These are phyloP conservation scores for Diloba caeruleocephala DNA, from an alignment of 2,888 invertebrate species.

Conservation along the genomic window DNA sequence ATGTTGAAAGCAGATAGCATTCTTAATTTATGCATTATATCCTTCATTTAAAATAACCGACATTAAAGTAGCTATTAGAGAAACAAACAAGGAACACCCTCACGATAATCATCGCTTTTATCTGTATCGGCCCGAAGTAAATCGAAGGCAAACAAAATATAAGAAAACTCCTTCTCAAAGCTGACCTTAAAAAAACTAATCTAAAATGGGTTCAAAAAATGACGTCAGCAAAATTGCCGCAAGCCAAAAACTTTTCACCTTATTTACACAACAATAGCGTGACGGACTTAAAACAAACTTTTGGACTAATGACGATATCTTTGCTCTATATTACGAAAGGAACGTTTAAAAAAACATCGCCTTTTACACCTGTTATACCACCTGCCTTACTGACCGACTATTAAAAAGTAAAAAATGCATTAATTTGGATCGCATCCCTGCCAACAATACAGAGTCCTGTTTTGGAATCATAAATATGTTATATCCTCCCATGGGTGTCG, in stretches of 20 bases:
- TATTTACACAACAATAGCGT: constrained; percentile 78
- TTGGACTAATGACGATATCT: constrained; percentile 70
- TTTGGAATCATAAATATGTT: constrained; percentile 58
- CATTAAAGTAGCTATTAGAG: constrained; percentile 87
- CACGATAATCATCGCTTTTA: constrained; percentile 87
- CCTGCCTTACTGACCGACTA: constrained; percentile 79
- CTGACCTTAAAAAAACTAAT: constrained; percentile 76
- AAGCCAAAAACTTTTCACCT: constrained; percentile 67
- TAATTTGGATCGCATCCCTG: constrained; percentile 64
- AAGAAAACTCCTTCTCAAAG: constrained; percentile 71
- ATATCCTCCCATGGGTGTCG: no score
- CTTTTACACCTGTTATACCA: constrained; percentile 76
- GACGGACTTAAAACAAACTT: constrained; percentile 86
- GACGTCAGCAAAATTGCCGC: constrained; percentile 82
- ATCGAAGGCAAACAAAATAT: constrained; percentile 56
- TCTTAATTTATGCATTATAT: constrained; percentile 78
- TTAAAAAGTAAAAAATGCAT: constrained; percentile 66
- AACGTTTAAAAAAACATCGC: constrained; percentile 66
- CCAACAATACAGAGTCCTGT: constrained; percentile 66
- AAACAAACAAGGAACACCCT: constrained; percentile 87
- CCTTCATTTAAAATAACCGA: constrained; percentile 74
- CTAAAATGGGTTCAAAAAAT: constrained; percentile 75
- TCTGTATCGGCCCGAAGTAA: constrained; percentile 67
- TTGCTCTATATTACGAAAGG: constrained; percentile 68
- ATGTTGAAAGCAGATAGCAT: constrained; percentile 67